These are phyloP conservation scores for Tapirus terrestris DNA, from an alignment of 2,113 vertebrate species.

Conservation along the genomic window DNA sequence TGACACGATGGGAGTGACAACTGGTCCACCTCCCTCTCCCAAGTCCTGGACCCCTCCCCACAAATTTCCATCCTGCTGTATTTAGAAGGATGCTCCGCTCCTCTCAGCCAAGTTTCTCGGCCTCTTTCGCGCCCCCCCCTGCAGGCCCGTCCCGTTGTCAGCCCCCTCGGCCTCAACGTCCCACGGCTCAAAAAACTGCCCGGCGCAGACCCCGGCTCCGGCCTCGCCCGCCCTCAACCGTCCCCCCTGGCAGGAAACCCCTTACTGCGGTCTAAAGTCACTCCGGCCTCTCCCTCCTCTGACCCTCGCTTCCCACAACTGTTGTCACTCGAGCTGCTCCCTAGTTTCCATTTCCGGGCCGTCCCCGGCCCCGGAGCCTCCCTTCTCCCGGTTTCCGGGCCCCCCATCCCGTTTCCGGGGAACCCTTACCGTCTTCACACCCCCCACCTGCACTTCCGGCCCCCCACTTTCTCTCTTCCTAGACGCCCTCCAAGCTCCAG, in stretches of 20 bases:
- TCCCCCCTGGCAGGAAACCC: background rate
- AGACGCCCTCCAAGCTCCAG: constrained; percentile 68
- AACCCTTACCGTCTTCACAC: constrained; percentile 68
- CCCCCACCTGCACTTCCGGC: constrained; percentile 82
- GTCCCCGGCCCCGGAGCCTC: constrained; percentile 56
- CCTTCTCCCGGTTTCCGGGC: constrained; percentile 76
- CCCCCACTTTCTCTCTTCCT: constrained; percentile 79
- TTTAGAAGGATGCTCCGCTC: constrained; percentile 84
- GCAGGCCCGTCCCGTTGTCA: constrained; percentile 86
- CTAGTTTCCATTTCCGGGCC: constrained; percentile 82
- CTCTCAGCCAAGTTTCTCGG: constrained; percentile 79
- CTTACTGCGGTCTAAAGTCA: constrained; percentile 45
- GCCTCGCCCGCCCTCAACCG: constrained; percentile 81
- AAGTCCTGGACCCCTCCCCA: constrained; percentile 33
- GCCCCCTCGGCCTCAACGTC: constrained; percentile 87
- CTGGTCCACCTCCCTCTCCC: background rate
- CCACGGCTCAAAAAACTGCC: constrained; percentile 81
- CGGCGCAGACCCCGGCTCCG: constrained; percentile 83
- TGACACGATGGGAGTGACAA: constrained; percentile 2
- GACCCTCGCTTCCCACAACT: constrained; percentile 69
- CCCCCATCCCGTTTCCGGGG: constrained; percentile 80
- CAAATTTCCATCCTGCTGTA: constrained; percentile 70
- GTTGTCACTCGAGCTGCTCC: constrained; percentile 76
- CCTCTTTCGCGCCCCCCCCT: constrained; percentile 78
- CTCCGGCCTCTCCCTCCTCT: constrained; percentile 54